These are phyloP conservation scores for Eremophila alpestris DNA, from an alignment of 2,797 vertebrate species.

Conservation along the genomic window DNA sequence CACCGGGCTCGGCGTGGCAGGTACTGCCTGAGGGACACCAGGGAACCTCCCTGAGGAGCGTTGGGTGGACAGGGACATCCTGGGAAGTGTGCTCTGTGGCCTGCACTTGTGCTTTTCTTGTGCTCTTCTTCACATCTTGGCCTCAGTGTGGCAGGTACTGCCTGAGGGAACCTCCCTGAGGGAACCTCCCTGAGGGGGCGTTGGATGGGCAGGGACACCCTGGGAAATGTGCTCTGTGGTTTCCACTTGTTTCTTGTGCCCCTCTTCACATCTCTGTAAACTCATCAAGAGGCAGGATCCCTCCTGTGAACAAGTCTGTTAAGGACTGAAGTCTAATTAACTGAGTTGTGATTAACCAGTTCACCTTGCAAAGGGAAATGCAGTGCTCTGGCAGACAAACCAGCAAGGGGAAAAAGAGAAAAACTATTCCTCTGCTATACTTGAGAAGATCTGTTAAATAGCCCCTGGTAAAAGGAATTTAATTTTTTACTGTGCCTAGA, in stretches of 20 bases:
- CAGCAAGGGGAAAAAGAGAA: neutral
- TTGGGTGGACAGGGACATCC: accelerated
- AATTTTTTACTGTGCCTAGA: neutral
- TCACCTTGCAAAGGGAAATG: neutral
- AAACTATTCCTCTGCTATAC: neutral
- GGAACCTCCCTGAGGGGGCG: accelerated
- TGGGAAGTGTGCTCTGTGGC: neutral
- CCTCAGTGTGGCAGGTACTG: constrained; percentile 78
- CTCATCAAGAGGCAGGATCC: accelerated
- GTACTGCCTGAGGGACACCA: neutral
- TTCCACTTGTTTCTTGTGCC: neutral
- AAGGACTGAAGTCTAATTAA: neutral
- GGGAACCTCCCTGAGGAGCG: accelerated
- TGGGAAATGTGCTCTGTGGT: neutral
- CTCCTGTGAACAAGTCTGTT: neutral
- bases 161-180: accelerated
- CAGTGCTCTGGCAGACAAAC: neutral
- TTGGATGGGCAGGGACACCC: accelerated
- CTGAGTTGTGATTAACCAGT: neutral
- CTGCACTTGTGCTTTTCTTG: accelerated
- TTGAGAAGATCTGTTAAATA: neutral
- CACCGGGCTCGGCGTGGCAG: constrained; percentile 79
- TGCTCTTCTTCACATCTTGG: neutral
- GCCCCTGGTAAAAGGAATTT: neutral
- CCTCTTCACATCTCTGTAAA: neutral